Evolutionary conservation across 2,888 invertebrate species (phyloP).

Genomic region (Falcaria lacertinaria): DNA sequence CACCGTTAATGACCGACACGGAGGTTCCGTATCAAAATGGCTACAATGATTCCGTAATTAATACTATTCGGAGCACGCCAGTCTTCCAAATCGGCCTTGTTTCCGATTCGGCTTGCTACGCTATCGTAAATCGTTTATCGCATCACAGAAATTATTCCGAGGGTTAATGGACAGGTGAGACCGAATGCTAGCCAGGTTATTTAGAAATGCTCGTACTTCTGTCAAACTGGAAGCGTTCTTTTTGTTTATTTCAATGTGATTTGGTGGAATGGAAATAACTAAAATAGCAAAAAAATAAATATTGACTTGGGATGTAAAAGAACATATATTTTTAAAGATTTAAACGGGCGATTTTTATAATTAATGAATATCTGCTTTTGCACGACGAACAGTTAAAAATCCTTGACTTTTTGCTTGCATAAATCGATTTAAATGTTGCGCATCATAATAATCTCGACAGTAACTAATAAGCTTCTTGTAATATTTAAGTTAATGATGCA

Average conservation of each 20-base stretch:
- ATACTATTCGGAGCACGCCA: slow-evolving; percentile 60
- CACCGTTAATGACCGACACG: slow-evolving; percentile 48
- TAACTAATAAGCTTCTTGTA: neutral
- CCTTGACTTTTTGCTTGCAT: slow-evolving; percentile 16
- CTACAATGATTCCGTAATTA: slow-evolving; percentile 63
- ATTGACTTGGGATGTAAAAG: no score
- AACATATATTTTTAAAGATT: no score
- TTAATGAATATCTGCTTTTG: no score
- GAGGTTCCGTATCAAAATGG: slow-evolving; percentile 51
- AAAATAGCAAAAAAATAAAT: no score
- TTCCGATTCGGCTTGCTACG: slow-evolving; percentile 63
- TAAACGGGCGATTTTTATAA: no score
- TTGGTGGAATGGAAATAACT: no score
- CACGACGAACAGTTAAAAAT: slow-evolving; percentile 19
- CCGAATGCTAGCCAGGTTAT: slow-evolving; percentile 50
- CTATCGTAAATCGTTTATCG: slow-evolving; percentile 70
- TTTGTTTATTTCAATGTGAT: neutral
- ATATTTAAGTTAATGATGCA: no score
- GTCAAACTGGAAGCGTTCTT: slow-evolving; percentile 1
- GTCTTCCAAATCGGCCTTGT: slow-evolving; percentile 64
- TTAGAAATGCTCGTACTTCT: slow-evolving; percentile 15
- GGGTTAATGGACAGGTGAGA: slow-evolving; percentile 60
- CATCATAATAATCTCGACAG: neutral
- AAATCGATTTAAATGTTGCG: slow-evolving; percentile 10
- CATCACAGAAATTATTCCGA: slow-evolving; percentile 43